Evolutionary conservation across 92 coral and sea anemone species (phyloP), one percentile per base, ranked within the genome.

Genomic region (Umimayanthus chanpuru): DNA sequence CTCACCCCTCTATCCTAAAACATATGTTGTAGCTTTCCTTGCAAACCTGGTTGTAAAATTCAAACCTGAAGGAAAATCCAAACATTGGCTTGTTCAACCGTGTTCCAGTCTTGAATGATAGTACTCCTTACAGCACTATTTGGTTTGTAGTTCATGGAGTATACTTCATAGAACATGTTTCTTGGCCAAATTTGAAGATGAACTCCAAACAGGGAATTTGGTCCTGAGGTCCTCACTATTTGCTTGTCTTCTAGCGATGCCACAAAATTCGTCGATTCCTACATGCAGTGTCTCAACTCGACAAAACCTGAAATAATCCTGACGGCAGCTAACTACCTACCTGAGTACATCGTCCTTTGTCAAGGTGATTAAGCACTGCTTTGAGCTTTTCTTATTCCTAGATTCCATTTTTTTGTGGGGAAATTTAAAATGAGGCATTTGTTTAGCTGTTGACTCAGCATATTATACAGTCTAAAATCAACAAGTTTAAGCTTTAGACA

Each of bases 221-320:
- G 10, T 80, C 28, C 41, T 8, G 7, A 68, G 15, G 4, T 71
- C 14, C 56, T 14, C 68, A 20, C 68, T 18, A 25, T 61, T 61
- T 7, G 4, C 68, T 86, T 73, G 5, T 87, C 32, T 71, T 85
- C 8, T 88, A 97, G 99, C 47, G 94, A 87, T 32, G 94, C 98
- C 25, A 90, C 89, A 56, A 90, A 91, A 74, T 93, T 94, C 81
- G 94, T 94, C 23, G 98, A 93, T 43, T 79, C 92, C n/a, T 97
- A 92, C 92, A 89, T 97, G 94, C 96, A 92, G 75, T 97, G 99
- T 82, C 93, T 97, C 84, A 90, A 90, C 85, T 93, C 98, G 0
- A 18, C 95, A 9, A 93, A 81, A 71, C 98, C 98, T 49, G 98
- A 90, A 73, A 93, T 95, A 80, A 79, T 93, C 23, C 56, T 92